Evolutionary conservation across 2,113 vertebrate genomes (phyloP).

Genomic region (Microcebus murinus): DNA sequence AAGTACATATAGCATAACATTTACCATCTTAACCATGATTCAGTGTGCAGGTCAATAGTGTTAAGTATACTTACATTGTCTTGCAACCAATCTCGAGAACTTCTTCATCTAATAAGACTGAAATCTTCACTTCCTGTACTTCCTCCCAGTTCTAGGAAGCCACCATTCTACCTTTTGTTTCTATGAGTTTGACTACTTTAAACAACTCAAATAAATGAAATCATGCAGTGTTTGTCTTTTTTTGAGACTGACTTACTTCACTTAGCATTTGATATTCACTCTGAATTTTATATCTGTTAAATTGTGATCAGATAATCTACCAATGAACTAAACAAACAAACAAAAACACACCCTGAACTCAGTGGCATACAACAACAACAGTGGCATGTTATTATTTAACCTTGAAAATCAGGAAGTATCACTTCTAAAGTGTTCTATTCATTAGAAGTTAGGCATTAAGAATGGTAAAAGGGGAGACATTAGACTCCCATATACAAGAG

Average conservation of each 20-base stretch:
- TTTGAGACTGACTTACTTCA: not conserved
- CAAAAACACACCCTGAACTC: not conserved
- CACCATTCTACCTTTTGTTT: not conserved
- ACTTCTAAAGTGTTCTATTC: not conserved
- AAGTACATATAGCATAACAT: not conserved
- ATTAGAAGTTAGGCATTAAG: not conserved
- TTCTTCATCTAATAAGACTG: not conserved
- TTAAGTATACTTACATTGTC: not conserved
- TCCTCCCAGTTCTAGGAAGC: rapidly evolving
- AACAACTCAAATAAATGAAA: not conserved
- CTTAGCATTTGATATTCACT: not conserved
- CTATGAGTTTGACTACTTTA: not conserved
- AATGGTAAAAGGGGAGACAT: not conserved
- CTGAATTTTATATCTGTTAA: not conserved
- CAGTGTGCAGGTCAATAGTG: not conserved
- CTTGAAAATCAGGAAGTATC: not conserved
- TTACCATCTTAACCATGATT: not conserved
- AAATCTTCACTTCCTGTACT: not conserved
- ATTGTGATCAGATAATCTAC: not conserved
- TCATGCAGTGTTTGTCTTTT: not conserved
- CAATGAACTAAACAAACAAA: not conserved
- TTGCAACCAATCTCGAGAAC: not conserved
- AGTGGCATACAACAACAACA: not conserved
- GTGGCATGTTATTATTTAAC: not conserved
- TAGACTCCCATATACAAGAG: not conserved